A percentile compares a stretch with the other conserved stretches of the same genome.
phyloP scores from a whole-genome alignment of 2,888 invertebrate species.

The Linyphia triangularis region DNA sequence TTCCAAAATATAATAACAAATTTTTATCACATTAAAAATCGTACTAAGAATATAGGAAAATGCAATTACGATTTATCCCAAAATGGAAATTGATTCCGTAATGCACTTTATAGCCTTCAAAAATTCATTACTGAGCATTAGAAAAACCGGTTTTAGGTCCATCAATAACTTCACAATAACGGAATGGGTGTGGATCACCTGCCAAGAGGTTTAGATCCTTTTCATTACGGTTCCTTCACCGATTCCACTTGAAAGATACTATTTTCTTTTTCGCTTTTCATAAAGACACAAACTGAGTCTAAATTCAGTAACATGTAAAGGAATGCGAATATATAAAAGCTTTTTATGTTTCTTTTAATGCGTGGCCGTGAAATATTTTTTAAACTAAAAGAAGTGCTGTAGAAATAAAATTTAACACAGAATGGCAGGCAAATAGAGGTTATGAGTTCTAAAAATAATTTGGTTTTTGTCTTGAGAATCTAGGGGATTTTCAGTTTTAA shows the following conservation, averaged over 20 bases:
- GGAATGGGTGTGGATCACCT: slow-evolving; percentile 6
- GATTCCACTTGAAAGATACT: neutral
- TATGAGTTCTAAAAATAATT: too few relatives aligned
- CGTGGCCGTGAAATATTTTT: too few relatives aligned
- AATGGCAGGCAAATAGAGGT: too few relatives aligned
- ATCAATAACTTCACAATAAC: slow-evolving; percentile 24
- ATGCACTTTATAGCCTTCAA: neutral
- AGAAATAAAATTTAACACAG: too few relatives aligned
- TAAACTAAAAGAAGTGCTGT: too few relatives aligned
- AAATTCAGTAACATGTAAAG: too few relatives aligned
- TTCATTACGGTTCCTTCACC: slow-evolving; percentile 3
- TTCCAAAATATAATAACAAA: neutral
- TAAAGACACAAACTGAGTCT: too few relatives aligned
- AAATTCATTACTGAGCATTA: neutral
- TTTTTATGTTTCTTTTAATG: neutral
- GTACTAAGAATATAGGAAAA: neutral
- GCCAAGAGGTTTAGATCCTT: slow-evolving; percentile 5
- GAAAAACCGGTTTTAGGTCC: neutral
- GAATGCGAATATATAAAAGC: too few relatives aligned
- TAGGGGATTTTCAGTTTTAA: too few relatives aligned
- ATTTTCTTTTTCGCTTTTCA: neutral
- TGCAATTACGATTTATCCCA: neutral
- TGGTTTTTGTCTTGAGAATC: too few relatives aligned
- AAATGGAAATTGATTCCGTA: neutral
- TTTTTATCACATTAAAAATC: neutral